Evolutionary conservation across 2,113 vertebrate species (phyloP).

Genomic region (Athene noctua): DNA sequence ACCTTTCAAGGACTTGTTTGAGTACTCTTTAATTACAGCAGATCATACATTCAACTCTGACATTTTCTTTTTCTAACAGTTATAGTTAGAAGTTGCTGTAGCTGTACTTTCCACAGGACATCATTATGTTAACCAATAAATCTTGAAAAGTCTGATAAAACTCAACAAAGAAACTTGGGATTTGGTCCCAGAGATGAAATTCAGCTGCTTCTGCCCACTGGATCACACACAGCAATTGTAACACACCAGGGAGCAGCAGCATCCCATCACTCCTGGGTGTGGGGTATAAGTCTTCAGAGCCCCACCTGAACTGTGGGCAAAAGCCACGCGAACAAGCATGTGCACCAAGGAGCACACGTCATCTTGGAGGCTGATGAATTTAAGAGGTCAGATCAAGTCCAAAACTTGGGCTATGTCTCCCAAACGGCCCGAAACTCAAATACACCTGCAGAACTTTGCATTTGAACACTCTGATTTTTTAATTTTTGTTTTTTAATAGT

Average conservation of each 20-base stretch:
- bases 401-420: neutral
- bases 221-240: neutral
- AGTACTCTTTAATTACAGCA: conserved; percentile 62
- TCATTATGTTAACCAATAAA: conserved; percentile 43
- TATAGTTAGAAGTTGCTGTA: conserved; percentile 47
- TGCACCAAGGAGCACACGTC: rapidly evolving
- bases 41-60: conserved; percentile 10
- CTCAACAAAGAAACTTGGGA: neutral
- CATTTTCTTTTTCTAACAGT: conserved; percentile 36
- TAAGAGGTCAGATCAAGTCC: neutral
- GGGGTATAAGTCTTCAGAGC: neutral
- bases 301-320: neutral
- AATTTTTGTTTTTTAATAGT: neutral
- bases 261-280: neutral
- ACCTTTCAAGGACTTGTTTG: conserved; percentile 63
- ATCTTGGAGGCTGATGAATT: neutral
- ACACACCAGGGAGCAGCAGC: neutral
- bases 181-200: neutral
- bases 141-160: conserved; percentile 9
- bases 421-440: neutral
- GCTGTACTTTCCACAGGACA: conserved; percentile 50
- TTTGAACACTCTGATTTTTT: neutral
- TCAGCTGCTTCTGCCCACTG: neutral
- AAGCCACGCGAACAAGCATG: neutral
- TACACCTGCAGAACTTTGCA: neutral